Percentiles rank a stretch among this genome's conserved stretches.
These are phyloP conservation scores for Menura novaehollandiae DNA, from an alignment of 2,113 vertebrate species.

Conservation along the genomic window DNA sequence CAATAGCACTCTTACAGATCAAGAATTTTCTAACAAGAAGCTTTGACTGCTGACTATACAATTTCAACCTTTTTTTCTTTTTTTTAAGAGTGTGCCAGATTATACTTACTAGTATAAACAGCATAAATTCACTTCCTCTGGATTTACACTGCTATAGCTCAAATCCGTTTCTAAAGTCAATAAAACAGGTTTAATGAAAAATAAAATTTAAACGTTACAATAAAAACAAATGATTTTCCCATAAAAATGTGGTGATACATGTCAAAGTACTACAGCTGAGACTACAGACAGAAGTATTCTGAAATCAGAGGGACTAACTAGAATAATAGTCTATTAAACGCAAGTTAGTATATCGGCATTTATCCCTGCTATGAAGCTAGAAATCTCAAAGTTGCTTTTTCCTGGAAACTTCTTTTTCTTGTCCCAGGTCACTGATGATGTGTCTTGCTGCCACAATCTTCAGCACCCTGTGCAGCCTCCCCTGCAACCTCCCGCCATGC, in stretches of 20 bases:
- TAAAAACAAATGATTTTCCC: slow-evolving; percentile 19
- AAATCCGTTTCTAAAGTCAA: not conserved
- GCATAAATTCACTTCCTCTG: slow-evolving; percentile 16
- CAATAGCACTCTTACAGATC: slow-evolving; percentile 33
- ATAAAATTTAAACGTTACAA: slow-evolving; percentile 31
- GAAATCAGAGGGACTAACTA: not conserved
- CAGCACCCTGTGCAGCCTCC: not conserved
- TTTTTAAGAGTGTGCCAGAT: not conserved
- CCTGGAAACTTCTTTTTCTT: not conserved
- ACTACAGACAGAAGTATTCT: not conserved
- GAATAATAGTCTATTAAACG: not conserved
- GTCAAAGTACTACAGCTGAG: not conserved
- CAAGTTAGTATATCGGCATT: not conserved
- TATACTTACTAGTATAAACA: not conserved
- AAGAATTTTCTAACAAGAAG: slow-evolving; percentile 43
- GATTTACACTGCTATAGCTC: not conserved
- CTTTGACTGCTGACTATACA: slow-evolving; percentile 16
- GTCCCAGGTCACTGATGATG: not conserved
- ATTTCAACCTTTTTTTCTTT: not conserved
- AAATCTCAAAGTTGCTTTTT: not conserved
- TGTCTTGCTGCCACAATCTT: not conserved
- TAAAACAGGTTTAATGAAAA: slow-evolving; percentile 34
- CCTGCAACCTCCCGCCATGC: not conserved
- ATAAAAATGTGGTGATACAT: slow-evolving; percentile 4
- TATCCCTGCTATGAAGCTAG: not conserved